Evolutionary conservation across 2,113 vertebrate genomes (phyloP), one percentile per base, ranked within the genome.

Genomic region (Macquaria australasica): DNA sequence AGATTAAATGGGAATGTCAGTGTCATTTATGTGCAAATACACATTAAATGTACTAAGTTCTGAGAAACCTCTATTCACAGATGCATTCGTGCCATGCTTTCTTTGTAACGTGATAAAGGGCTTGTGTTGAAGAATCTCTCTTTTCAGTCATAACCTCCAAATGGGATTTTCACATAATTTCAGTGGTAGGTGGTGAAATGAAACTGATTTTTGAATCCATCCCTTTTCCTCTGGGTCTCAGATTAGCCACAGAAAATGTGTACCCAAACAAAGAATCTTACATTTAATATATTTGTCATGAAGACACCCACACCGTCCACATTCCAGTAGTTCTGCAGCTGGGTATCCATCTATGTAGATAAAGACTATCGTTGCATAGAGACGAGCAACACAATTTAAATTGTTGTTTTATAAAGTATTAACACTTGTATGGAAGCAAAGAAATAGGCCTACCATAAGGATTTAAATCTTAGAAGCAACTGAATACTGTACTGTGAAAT

Each of bases 101-200:
- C 72, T 82, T 85, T 81, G 53, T 74, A 70, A 60, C 25, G 39
- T 45, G 28, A 85, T 82, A 41, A 85, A 82, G 63, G 12, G 71
- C 58, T 84, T 64, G 66, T 84, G 86, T 63, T 85, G 55, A 55
- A 70, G 73, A 70, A 89, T 87, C 68, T 45, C 18, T 58, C 14
- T 50, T 75, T 77, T 87, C 60, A 70, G 34, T 72, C 50, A 50
- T 68, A 70, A 81, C 82, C 72, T 81, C 34, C 60, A 85, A 89
- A 89, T 79, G 58, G 78, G 76, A 88, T 92, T 92, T 90, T 80
- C 69, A 41, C 39, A 18, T 79, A 8, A 37, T 78, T 88, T 70
- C 60, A 68, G 62, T 25, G 58, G 18, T 59, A 72, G 45, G 50
- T 76, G 59, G 41, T 15, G 31, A 80, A 81, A 86, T 71, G 23